Percentiles rank a stretch among this genome's conserved stretches.
phyloP scores from a whole-genome alignment of 2,797 vertebrate species.

The Brachyrhaphis roseni region DNA sequence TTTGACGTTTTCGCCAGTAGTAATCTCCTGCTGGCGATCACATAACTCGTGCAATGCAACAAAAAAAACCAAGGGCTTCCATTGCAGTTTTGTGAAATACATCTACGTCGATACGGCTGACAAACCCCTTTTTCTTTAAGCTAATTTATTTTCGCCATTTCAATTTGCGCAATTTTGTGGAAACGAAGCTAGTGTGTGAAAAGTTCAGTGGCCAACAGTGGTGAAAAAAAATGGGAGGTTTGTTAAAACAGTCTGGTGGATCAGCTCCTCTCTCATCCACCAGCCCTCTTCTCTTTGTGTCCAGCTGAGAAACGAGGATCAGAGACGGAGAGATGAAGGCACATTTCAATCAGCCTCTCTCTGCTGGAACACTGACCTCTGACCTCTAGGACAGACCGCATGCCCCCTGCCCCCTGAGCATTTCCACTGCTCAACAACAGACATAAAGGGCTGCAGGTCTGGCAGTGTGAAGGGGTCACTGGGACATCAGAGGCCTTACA shows the following conservation, averaged over 20 bases:
- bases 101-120: no score
- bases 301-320: slow-evolving; percentile 62
- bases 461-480: slow-evolving; percentile 14
- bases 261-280: neutral
- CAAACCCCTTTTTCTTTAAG: no score
- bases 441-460: slow-evolving; percentile 45
- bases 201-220: neutral
- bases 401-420: slow-evolving; percentile 54
- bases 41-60: no score
- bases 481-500: slow-evolving; percentile 33
- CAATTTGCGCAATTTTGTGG: no score
- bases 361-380: slow-evolving; percentile 48
- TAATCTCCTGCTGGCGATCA: no score
- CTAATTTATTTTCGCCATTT: no score
- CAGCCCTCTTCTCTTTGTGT: slow-evolving; percentile 47
- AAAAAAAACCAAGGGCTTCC: no score
- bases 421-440: slow-evolving; percentile 6
- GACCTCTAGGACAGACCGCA: slow-evolving; percentile 42
- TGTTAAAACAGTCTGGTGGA: neutral
- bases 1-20: no score
- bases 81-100: no score
- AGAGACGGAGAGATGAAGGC: slow-evolving; percentile 56
- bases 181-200: neutral
- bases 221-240: neutral
- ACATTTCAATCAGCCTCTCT: slow-evolving; percentile 56